Base-by-base conservation (phyloP, 2,888 invertebrate species). In the Glomeris marginata region DNA sequence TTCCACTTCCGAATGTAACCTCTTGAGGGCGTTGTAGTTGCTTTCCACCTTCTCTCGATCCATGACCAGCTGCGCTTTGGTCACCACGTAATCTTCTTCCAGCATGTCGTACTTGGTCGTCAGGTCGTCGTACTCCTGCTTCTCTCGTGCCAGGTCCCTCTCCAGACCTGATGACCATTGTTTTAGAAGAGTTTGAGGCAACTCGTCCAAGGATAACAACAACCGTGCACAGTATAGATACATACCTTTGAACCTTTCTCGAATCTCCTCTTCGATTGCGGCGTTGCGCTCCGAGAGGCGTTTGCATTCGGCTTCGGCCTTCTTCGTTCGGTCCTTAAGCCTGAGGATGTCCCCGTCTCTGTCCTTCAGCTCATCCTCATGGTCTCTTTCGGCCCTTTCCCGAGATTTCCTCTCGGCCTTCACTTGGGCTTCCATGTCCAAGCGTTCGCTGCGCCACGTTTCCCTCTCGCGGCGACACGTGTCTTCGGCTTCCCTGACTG, bases 61-160 rank as follows among this genome's bases (percentile, higher is more conserved):
- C 50, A 79, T 80, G 3, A 82, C 81, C 2, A 86, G 69, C 63
- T 84, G 78, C 6, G 84, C 81, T 67, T 85, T 86, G 54, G 81
- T 81, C 0, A 84, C 76, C 1, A 86, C 82, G 58, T 84, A 84
- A 61, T 87, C 86, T 64, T 87, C 86, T 63, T 84, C 82, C 36
- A 90, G 67, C 53, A 81, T 74, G 65, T 86, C 87, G 67, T 85
- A 86, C 65, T 84, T 85, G 16, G 77, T 74, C 33, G 83, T 85
- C 48, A 90, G 69, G 58, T 84, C 84, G 44, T 82, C 80, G 62
- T 81, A 82, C 56, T 84, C 81, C 55, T 80, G 78, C 55, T 76
- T 77, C 62, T 81, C 81, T 45, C 72, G 74, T 18, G 73, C 72
- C 37, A 85, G 62, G 33, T 79, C 75, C 58, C 74, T 72, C 63